Evolutionary conservation across 2,113 vertebrate species (phyloP).

Genomic region (Engraulis encrasicolus): DNA sequence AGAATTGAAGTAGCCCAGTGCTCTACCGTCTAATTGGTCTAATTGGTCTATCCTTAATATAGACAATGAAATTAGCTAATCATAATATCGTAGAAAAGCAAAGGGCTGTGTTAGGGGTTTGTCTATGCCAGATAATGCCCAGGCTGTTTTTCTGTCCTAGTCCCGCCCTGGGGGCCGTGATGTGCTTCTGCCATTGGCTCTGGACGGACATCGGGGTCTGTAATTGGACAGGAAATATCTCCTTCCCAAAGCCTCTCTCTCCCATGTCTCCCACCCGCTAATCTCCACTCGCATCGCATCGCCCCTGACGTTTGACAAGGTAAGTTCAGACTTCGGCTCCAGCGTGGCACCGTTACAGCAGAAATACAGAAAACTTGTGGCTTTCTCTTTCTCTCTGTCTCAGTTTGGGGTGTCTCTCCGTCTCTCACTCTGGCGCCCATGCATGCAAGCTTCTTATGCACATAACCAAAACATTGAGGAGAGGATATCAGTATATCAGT

Average conservation of each 20-base stretch:
- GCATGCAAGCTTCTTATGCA: conserved; percentile 56
- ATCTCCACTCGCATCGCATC: conserved; percentile 29
- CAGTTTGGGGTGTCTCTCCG: too few species aligned
- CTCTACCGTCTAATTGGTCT: too few species aligned
- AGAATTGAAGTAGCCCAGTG: too few species aligned
- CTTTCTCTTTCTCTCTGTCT: too few species aligned
- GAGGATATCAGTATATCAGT: conserved; percentile 29
- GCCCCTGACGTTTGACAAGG: conserved; percentile 28
- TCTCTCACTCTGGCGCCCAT: conserved; percentile 63
- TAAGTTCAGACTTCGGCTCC: background rate
- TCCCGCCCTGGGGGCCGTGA: too few species aligned
- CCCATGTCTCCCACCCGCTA: conserved; percentile 20
- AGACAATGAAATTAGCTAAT: too few species aligned
- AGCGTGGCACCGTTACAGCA: conserved; percentile 39
- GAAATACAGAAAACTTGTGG: conserved; percentile 62
- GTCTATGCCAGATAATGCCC: too few species aligned
- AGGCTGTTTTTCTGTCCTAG: too few species aligned
- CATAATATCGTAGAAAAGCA: too few species aligned
- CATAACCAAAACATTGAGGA: conserved; percentile 35
- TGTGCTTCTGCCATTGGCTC: background rate
- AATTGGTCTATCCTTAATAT: too few species aligned
- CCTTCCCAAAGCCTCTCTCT: background rate
- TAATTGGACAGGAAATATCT: conserved; percentile 18
- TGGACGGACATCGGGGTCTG: background rate
- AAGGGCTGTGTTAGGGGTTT: too few species aligned